Conservation (phyloP, 2,113 vertebrate species). For the Hucho hucho region DNA sequence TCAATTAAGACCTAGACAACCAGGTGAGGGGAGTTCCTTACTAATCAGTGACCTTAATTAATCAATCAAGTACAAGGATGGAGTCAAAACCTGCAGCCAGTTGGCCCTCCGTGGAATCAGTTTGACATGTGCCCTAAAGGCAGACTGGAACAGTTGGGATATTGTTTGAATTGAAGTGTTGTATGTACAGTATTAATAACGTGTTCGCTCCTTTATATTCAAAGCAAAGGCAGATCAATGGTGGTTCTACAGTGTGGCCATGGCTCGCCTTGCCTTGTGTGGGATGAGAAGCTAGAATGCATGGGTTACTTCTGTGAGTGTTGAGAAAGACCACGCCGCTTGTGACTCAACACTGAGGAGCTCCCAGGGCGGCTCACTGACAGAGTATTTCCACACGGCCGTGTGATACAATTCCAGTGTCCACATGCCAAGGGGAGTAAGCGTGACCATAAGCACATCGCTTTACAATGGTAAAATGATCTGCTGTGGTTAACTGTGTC, state of each 20-base stretch:
- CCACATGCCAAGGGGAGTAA: background rate
- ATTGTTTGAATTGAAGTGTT: slow-evolving; percentile 32
- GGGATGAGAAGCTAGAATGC: background rate
- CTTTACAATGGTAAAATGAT: background rate
- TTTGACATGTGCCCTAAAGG: slow-evolving; percentile 12
- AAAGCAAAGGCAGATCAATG: background rate
- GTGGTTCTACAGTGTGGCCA: background rate
- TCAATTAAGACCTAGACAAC: no score
- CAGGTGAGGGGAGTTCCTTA: no score
- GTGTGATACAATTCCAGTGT: background rate
- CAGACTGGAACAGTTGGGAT: slow-evolving; percentile 37
- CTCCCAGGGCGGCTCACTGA: background rate
- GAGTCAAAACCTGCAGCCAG: no score
- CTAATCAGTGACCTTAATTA: no score
- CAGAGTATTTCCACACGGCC: background rate
- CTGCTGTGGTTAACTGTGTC: background rate
- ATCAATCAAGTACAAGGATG: no score
- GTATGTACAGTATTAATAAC: slow-evolving; percentile 27
- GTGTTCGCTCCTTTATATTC: background rate
- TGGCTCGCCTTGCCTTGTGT: background rate
- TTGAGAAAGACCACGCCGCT: background rate
- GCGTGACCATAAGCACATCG: background rate
- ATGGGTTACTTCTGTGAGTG: background rate
- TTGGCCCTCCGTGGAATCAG: slow-evolving; percentile 38
- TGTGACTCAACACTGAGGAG: background rate